phyloP scores from a whole-genome alignment of 2,797 vertebrate species.

The Xenops minutus region DNA sequence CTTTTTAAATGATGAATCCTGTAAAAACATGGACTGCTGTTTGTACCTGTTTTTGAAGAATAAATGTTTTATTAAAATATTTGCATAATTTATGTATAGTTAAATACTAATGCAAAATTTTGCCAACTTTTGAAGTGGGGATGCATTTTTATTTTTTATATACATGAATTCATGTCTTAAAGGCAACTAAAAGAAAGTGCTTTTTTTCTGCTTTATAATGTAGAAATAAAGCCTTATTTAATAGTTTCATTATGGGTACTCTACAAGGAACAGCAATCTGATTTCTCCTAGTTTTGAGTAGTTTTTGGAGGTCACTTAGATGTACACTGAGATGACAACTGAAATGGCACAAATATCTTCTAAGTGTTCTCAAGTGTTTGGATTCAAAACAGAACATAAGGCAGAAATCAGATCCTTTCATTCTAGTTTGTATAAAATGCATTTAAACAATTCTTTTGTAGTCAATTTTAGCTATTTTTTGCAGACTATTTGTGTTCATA shows the following conservation, averaged over 20 bases:
- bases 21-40: not conserved
- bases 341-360: not conserved
- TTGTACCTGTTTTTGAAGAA: slow-evolving; percentile 51
- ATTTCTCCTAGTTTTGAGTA: not conserved
- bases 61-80: slow-evolving; percentile 56
- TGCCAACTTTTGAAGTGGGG: not conserved
- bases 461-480: not conserved
- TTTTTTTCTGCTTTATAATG: not conserved
- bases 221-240: not conserved
- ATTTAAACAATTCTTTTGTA: not conserved
- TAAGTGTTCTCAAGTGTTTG: not conserved
- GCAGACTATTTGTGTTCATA: not conserved
- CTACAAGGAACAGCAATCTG: not conserved
- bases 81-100: slow-evolving; percentile 36
- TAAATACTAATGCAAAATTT: slow-evolving; percentile 16
- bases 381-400: not conserved
- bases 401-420: not conserved
- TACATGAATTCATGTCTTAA: not conserved
- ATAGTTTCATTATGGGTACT: not conserved
- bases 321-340: not conserved
- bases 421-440: not conserved
- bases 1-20: not conserved
- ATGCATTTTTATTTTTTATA: slow-evolving; percentile 33
- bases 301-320: not conserved
- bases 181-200: not conserved